phyloP scores from a whole-genome alignment of 2,888 invertebrate species.

The Blomia tropicalis region DNA sequence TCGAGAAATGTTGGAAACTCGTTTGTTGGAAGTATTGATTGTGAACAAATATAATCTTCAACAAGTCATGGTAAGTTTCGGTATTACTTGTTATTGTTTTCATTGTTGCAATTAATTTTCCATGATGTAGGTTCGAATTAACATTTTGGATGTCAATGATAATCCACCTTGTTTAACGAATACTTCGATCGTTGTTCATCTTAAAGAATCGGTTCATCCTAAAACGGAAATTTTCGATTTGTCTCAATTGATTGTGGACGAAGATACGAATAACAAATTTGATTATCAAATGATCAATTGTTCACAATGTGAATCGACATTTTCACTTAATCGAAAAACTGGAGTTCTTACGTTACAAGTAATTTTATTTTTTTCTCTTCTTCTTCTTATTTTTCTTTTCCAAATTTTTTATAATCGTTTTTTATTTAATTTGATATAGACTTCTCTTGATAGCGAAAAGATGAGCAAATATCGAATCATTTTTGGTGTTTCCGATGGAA shows the following conservation, averaged over 20 bases:
- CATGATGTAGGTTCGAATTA: conserved; percentile 27
- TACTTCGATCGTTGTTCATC: conserved; percentile 13
- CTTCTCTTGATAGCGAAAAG: conserved; percentile 16
- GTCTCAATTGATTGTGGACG: conserved; percentile 20
- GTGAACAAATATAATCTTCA: neutral
- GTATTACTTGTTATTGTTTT: neutral
- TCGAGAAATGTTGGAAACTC: conserved; percentile 14
- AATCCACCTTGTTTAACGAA: conserved; percentile 21
- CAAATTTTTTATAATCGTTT: too few species aligned
- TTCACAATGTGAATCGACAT: conserved; percentile 17
- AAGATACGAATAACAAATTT: conserved; percentile 19
- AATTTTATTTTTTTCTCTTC: conserved; percentile 3
- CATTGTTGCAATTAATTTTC: too few species aligned
- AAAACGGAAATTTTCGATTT: conserved; percentile 19
- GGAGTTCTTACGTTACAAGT: conserved; percentile 21
- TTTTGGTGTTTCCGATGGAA: conserved; percentile 23
- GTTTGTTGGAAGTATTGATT: neutral
- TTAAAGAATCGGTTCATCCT: conserved; percentile 11
- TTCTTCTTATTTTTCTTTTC: conserved; percentile 1
- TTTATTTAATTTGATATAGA: conserved; percentile 9
- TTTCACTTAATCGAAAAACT: conserved; percentile 15
- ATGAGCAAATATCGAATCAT: conserved; percentile 10
- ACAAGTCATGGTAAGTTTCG: neutral
- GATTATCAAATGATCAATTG: conserved; percentile 25
- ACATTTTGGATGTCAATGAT: conserved; percentile 21